A percentile compares a stretch with the other conserved stretches of the same genome.
Conservation (phyloP, 2,888 invertebrate species). For the Drosophila barbarae region DNA sequence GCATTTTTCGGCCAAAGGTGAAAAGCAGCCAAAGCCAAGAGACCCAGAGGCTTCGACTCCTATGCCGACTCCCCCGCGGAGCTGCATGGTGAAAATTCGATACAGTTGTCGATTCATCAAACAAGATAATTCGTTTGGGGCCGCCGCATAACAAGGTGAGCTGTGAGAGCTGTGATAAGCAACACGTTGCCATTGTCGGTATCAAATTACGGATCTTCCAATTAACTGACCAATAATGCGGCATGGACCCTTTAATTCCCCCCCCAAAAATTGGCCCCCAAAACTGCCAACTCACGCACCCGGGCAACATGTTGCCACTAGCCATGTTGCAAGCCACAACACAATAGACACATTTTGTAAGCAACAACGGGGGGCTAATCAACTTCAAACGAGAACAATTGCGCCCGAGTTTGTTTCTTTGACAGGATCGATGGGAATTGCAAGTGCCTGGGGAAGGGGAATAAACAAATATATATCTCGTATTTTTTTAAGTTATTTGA, state of each 20-base stretch:
- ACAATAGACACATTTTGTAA: conserved; percentile 69
- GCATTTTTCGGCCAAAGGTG: conserved; percentile 28
- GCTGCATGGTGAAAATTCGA: conserved; percentile 56
- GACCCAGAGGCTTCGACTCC: conserved; percentile 4
- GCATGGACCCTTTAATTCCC: conserved; percentile 64
- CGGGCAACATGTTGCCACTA: conserved; percentile 49
- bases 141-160: conserved; percentile 40
- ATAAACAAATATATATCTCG: background rate
- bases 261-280: conserved; percentile 25
- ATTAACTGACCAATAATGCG: conserved; percentile 72
- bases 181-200: conserved; percentile 66
- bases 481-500: background rate
- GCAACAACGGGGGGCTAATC: conserved; percentile 70
- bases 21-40: conserved; percentile 17
- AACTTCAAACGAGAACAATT: conserved; percentile 67
- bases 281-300: conserved; percentile 69
- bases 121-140: conserved; percentile 64
- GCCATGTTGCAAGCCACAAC: conserved; percentile 42
- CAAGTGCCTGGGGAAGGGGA: conserved; percentile 19
- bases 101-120: conserved; percentile 73
- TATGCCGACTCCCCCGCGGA: conserved; percentile 19
- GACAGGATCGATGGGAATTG: conserved; percentile 40
- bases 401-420: conserved; percentile 27
- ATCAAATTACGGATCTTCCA: conserved; percentile 73
- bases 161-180: conserved; percentile 64